Evolutionary conservation across 2,888 invertebrate genomes (phyloP), one percentile per base, ranked within the genome.

Genomic region (Callinectes sapidus): DNA sequence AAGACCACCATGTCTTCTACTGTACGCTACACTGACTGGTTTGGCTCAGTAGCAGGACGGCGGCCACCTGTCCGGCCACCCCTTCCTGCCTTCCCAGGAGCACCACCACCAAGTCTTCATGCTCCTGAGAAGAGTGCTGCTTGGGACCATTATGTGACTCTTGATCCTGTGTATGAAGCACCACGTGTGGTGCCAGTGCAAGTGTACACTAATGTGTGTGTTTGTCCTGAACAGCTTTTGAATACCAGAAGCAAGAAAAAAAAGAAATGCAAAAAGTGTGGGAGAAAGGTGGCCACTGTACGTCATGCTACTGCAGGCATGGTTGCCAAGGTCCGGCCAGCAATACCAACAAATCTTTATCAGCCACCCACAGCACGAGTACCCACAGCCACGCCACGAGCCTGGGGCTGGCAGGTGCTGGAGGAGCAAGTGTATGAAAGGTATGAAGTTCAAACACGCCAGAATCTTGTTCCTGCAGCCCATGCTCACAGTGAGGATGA

Each of bases 11-110:
- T 93, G 93, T 28, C 93, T 16, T 93, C 93, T 91, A 93, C 94
- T 35, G 94, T 94, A 35, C 92, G 92, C 42, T 94, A 94, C 90
- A 94, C 94, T 6, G 94, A 94, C 54, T 94, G 94, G 94, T 94
- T 94, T 89, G 94, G 94, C 13, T 94, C 94, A 28, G 94, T 94
- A 13, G 94, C 89, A 6, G 91, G 92, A 0, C 89, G 94, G 66
- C 66, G 94, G 42, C 94, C 94, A 5, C 90, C 93, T 23, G 81
- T 92, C 8, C 91, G 94, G 10, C 92, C 94, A 10, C 92, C 94
- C 16, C 85, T 94, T 13, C 94, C 94, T n/a, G 32, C 91, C 71
- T 92, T 92, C 55, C 55, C 61, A 18, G 35, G 85, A 18, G 77
- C 66, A 8, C 54, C 91, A 23, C 81, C 86, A n/a, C 61, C 66